These are phyloP conservation scores for Cremastobaeus sp. DNA, from an alignment of 2,888 invertebrate species.

Conservation along the genomic window DNA sequence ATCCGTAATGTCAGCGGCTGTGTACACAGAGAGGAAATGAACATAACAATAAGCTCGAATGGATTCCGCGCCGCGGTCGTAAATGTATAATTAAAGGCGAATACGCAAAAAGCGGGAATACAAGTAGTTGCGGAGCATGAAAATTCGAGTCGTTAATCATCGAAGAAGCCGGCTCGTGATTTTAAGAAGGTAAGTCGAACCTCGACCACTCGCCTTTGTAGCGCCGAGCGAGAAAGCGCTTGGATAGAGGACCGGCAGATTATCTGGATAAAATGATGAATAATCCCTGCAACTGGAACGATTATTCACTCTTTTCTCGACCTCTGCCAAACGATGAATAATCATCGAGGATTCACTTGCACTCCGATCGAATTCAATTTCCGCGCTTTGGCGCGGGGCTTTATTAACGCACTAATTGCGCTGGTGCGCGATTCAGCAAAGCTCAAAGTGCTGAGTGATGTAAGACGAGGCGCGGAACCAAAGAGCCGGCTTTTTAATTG, in stretches of 20 bases:
- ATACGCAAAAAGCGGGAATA: conserved; percentile 37
- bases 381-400: too few relatives aligned
- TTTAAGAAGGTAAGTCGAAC: conserved; percentile 36
- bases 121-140: conserved; percentile 40
- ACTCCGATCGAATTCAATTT: background rate
- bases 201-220: conserved; percentile 34
- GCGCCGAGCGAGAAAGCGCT: conserved; percentile 16
- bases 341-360: conserved; percentile 6
- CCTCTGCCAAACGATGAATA: conserved; percentile 35
- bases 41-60: too few relatives aligned
- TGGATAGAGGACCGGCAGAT: conserved; percentile 23
- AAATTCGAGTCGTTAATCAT: conserved; percentile 52
- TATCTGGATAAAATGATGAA: conserved; percentile 46
- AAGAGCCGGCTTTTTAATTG: too few relatives aligned
- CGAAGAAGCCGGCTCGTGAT: conserved; percentile 32
- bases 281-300: conserved; percentile 35
- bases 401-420: too few relatives aligned
- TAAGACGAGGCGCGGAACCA: too few relatives aligned
- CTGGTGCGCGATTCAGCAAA: too few relatives aligned
- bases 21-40: too few relatives aligned
- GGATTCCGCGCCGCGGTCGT: too few relatives aligned
- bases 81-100: conserved; percentile 31
- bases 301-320: conserved; percentile 23
- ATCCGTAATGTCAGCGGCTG: too few relatives aligned
- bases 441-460: too few relatives aligned